These are phyloP conservation scores for Epinotia demarniana DNA, from an alignment of 2,888 invertebrate species.

Conservation along the genomic window DNA sequence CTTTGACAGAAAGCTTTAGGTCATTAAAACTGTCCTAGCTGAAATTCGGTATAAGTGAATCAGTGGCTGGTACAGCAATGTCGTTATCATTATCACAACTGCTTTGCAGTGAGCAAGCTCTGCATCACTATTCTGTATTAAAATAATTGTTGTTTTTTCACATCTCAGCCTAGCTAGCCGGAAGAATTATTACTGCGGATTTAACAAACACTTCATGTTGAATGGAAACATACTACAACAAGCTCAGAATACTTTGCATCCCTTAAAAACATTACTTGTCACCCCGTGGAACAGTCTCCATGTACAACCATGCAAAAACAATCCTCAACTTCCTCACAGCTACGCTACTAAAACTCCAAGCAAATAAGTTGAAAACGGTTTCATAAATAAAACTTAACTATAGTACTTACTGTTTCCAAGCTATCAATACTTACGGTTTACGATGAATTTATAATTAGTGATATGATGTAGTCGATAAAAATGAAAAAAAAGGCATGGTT, in stretches of 20 bases:
- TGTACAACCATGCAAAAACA: conserved; percentile 23
- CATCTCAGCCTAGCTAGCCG: not conserved
- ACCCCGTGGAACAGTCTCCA: not conserved
- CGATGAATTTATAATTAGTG: conserved; percentile 7
- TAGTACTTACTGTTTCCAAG: conserved; percentile 16
- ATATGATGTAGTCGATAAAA: not conserved
- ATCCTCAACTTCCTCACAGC: conserved; percentile 8
- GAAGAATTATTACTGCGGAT: not conserved
- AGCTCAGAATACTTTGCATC: not conserved
- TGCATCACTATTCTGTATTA: not conserved
- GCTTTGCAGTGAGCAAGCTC: not conserved
- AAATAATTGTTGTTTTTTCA: not conserved
- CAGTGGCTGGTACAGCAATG: not conserved
- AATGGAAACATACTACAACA: not conserved
- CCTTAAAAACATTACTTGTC: not conserved
- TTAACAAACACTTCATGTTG: not conserved
- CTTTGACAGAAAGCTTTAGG: no score
- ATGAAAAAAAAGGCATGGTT: not conserved
- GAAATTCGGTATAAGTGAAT: no score
- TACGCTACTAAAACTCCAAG: conserved; percentile 17
- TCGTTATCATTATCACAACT: not conserved
- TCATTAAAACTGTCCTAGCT: no score
- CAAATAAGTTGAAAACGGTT: conserved; percentile 22
- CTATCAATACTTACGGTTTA: conserved; percentile 21
- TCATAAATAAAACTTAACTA: conserved; percentile 17